Base-by-base conservation (phyloP, 2,113 vertebrate species). In the Struthio camelus region DNA sequence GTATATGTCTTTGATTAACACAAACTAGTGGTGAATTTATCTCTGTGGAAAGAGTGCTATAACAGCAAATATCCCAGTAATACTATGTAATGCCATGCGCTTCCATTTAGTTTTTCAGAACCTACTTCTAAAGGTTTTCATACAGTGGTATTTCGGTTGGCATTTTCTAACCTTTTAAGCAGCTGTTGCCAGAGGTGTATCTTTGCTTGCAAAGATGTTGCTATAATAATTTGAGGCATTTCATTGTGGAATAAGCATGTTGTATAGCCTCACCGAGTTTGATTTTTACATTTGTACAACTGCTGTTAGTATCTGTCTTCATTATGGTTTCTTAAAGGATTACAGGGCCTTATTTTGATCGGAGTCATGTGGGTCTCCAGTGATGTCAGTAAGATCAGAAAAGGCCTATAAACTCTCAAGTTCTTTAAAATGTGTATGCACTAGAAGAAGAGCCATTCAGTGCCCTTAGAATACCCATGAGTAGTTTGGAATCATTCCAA, bases 391-490 rank as follows among this genome's bases (percentile, higher is more conserved):
- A 61, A 87, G 40, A 64, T 20, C 58, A 25, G 28, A 89, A 79
- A 66, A 64, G 16, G 36, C 46, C 24, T 81, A 0, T 32, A 46
- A 84, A 27, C 38, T 65, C n/a, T 22, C 73, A 9, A 4, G 27
- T 80, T n/a, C 64, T 89, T 75, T 85, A 28, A 81, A 78, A 34
- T 56, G 44, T 11, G 25, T 32, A 8, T 25, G n/a, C 27, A 70
- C 0, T 0, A 75, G 16, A 90, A 84, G 30, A 0, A 0, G 50
- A 80, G 59, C 51, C 17, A 7, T 44, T 15, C 80, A 20, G 13
- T 61, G 18, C 50, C 44, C 73, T 24, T 83, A 69, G 38, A 89
- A 30, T 64, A 40, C 17, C 36, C 15, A 6, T 36, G 9, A 2
- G 2, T 23, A 40, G 34, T n/a, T 69, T 80, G 34, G 65, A 61